A percentile compares a stretch with the other conserved stretches of the same genome.
Evolutionary conservation across 2,888 invertebrate genomes (phyloP).

Genomic region (Epinotia demarniana): DNA sequence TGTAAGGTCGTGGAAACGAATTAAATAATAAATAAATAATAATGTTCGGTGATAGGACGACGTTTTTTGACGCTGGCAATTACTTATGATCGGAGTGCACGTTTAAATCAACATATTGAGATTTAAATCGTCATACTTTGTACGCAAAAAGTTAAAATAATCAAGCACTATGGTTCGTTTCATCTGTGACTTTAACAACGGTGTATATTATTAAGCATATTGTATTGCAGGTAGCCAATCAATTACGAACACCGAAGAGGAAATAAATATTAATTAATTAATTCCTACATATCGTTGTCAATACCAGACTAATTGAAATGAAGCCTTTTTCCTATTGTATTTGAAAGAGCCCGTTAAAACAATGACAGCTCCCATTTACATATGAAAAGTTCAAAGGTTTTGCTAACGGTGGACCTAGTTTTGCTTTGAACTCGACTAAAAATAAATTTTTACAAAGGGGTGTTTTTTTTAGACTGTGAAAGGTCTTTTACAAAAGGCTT

Average conservation of each 20-base stretch:
- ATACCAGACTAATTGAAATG: background rate
- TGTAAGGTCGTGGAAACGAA: too few species aligned
- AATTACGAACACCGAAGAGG: background rate
- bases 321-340: background rate
- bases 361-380: conserved; percentile 1
- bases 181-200: too few species aligned
- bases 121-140: too few species aligned
- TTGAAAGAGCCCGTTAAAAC: background rate
- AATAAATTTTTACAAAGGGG: background rate
- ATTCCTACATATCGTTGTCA: background rate
- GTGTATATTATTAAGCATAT: background rate
- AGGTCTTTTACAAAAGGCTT: background rate
- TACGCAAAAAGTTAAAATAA: too few species aligned
- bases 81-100: too few species aligned
- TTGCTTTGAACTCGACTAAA: conserved; percentile 11
- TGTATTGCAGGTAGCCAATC: background rate
- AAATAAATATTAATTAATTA: background rate
- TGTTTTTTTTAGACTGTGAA: background rate
- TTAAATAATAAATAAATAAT: too few species aligned
- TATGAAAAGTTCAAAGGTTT: conserved; percentile 25
- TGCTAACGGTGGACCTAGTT: background rate
- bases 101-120: too few species aligned
- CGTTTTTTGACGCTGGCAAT: too few species aligned
- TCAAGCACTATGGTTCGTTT: too few species aligned
- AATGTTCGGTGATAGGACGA: too few species aligned